Evolutionary conservation across 2,797 vertebrate genomes (phyloP).

Genomic region (Sebastes glaucus): DNA sequence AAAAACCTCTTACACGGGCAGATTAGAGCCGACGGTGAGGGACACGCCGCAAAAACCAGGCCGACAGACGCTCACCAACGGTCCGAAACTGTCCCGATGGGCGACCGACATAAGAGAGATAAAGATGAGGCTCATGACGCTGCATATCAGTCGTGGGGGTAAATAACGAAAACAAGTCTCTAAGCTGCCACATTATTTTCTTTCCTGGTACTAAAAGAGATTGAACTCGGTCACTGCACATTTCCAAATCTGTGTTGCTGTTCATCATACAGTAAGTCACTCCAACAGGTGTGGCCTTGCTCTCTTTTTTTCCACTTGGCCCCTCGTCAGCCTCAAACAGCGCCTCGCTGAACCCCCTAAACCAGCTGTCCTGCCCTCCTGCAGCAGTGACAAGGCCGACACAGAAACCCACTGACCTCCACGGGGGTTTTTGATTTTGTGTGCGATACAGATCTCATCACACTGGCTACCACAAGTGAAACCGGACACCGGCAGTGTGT

Average conservation of each 20-base stretch:
- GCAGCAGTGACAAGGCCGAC: constrained; percentile 23
- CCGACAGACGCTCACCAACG: rapidly evolving
- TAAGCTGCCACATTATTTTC: neutral
- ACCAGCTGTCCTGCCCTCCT: constrained; percentile 49
- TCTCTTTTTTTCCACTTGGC: neutral
- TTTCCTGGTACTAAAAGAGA: neutral
- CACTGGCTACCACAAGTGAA: constrained; percentile 18
- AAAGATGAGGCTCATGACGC: neutral
- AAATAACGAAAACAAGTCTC: neutral
- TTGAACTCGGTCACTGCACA: neutral
- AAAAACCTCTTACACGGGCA: too few relatives aligned
- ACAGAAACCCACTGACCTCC: constrained; percentile 64
- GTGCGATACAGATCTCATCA: constrained; percentile 25
- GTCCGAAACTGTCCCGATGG: too few relatives aligned
- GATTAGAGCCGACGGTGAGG: too few relatives aligned
- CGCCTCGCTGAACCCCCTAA: neutral
- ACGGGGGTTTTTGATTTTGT: constrained; percentile 21
- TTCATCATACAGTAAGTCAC: constrained; percentile 15
- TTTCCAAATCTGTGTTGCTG: constrained; percentile 10
- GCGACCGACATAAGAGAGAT: too few relatives aligned
- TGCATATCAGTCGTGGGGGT: neutral
- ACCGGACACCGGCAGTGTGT: constrained; percentile 26
- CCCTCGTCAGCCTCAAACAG: neutral
- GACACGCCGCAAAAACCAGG: rapidly evolving
- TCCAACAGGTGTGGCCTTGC: constrained; percentile 60